A percentile compares a stretch with the other conserved stretches of the same genome.
These are phyloP conservation scores for Manacus vitellinus DNA, from an alignment of 2,113 vertebrate species.

Conservation along the genomic window DNA sequence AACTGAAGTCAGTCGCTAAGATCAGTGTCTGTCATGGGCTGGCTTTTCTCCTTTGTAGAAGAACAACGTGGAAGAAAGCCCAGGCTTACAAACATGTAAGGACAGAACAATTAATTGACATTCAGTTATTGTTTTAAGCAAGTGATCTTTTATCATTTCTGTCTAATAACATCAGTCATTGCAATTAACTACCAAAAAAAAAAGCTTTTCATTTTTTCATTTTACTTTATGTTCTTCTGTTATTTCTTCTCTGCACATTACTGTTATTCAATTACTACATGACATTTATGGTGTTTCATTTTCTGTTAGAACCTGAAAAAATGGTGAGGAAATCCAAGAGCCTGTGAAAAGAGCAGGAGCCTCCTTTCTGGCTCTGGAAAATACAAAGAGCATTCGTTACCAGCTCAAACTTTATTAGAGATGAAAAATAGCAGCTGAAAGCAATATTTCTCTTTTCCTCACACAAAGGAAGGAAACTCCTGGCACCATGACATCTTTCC, in stretches of 20 bases:
- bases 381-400: not conserved
- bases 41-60: not conserved
- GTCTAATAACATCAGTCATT: not conserved
- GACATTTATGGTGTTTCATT: not conserved
- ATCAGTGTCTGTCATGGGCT: not conserved
- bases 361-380: not conserved
- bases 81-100: not conserved
- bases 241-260: not conserved
- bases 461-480: not conserved
- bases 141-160: not conserved
- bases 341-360: conserved; percentile 13
- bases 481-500: not conserved
- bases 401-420: not conserved
- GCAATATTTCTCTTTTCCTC: not conserved
- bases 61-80: not conserved
- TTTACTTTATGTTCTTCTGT: not conserved
- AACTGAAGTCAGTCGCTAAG: not conserved
- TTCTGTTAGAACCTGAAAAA: not conserved
- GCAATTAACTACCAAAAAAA: not conserved
- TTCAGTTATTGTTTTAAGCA: not conserved
- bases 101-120: not conserved
- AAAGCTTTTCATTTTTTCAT: not conserved
- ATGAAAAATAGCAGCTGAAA: not conserved
- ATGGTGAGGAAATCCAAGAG: not conserved
- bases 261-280: not conserved